Conservation (phyloP, 2,113 vertebrate species). For the Capra hircus region DNA sequence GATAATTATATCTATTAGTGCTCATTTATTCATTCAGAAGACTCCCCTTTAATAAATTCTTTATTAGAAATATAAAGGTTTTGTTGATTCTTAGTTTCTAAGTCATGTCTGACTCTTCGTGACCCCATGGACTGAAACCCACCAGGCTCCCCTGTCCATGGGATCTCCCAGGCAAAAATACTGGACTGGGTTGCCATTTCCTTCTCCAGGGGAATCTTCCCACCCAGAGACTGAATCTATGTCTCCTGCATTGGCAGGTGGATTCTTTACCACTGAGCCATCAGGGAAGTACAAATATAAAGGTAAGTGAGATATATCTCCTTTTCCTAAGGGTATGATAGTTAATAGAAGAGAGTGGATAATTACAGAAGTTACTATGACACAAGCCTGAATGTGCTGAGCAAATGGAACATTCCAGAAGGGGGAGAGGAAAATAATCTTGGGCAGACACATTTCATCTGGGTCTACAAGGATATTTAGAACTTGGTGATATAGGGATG, state of each 20-base stretch:
- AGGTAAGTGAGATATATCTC: neutral
- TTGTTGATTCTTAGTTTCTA: neutral
- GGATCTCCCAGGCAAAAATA: neutral
- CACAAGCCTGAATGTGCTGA: neutral
- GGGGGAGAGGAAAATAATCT: neutral
- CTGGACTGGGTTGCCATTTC: neutral
- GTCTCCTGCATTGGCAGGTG: neutral
- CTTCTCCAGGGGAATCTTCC: neutral
- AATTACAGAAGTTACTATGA: neutral
- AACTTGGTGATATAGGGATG: fast-evolving
- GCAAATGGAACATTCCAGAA: neutral
- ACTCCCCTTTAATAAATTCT: neutral
- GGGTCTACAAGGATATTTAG: fast-evolving
- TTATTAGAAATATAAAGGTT: neutral
- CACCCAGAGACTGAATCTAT: neutral
- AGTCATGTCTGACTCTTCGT: neutral
- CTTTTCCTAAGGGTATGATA: neutral
- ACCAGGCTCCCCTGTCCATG: neutral
- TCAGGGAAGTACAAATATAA: neutral
- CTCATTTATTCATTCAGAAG: neutral
- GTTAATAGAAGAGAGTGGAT: neutral
- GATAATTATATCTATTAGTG: neutral
- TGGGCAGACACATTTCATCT: neutral
- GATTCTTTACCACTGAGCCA: neutral
- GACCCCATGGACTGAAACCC: neutral